These are phyloP conservation scores for Pygmarrhopalites habei DNA, from an alignment of 1,140 invertebrate species.

Conservation along the genomic window DNA sequence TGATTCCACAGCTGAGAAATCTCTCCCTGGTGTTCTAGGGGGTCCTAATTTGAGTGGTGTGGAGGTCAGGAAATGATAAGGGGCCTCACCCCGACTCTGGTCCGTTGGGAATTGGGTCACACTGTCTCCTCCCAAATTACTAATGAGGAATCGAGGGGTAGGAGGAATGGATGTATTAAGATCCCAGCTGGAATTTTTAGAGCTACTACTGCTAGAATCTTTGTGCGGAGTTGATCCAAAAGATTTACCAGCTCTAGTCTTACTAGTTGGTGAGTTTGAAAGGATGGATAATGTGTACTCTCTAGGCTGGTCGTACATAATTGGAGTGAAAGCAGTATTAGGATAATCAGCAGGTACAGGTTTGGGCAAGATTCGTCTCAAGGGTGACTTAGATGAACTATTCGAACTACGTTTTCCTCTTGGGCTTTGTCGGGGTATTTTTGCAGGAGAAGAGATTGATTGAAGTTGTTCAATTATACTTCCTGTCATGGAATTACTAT, in stretches of 20 bases:
- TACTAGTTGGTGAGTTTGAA: neutral
- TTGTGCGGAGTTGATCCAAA: neutral
- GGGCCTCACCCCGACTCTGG: too few relatives aligned
- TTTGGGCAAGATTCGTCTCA: constrained; percentile 17
- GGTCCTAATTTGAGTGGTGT: constrained; percentile 12
- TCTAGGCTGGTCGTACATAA: neutral
- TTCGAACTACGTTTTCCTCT: too few relatives aligned
- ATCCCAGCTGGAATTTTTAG: neutral
- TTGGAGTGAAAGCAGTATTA: neutral
- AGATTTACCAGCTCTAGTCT: too few relatives aligned
- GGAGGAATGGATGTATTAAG: too few relatives aligned
- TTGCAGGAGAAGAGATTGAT: too few relatives aligned
- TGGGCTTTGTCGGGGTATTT: too few relatives aligned
- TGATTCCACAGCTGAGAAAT: neutral
- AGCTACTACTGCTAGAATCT: neutral
- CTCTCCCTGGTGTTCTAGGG: constrained; percentile 14
- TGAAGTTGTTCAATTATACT: too few relatives aligned
- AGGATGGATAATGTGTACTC: constrained; percentile 2
- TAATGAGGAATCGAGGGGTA: too few relatives aligned
- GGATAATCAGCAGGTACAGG: constrained; percentile 6
- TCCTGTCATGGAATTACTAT: too few relatives aligned
- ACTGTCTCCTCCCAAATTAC: too few relatives aligned
- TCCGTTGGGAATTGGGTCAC: neutral
- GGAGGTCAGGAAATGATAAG: constrained; percentile 3
- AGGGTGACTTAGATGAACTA: constrained; percentile 10